Conservation (phyloP, 2,888 invertebrate species). For the Drosophila anceps region DNA sequence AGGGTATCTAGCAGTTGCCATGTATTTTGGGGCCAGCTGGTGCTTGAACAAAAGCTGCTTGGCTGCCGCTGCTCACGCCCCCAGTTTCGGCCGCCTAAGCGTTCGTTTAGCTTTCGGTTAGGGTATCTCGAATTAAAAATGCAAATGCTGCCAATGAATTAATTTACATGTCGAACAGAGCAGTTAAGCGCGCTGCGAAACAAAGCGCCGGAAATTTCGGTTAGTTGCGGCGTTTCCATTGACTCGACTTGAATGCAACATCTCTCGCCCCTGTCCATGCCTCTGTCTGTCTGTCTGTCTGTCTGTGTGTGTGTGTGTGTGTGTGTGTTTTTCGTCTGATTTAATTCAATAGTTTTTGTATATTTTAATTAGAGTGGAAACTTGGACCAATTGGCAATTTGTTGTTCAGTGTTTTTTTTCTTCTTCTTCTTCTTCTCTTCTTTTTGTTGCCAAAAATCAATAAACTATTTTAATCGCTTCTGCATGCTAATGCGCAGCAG, state of each 20-base stretch:
- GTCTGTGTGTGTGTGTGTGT: conserved; percentile 16
- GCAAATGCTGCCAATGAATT: conserved; percentile 72
- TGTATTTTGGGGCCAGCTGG: not conserved
- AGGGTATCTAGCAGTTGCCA: not conserved
- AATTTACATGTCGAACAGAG: conserved; percentile 59
- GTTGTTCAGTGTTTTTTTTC: conserved; percentile 41
- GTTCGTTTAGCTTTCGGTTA: not conserved
- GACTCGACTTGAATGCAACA: conserved; percentile 57
- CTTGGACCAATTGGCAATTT: conserved; percentile 66
- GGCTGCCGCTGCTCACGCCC: not conserved
- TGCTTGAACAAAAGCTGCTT: conserved; percentile 26
- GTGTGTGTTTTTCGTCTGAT: conserved; percentile 49
- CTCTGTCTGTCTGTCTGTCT: too few species aligned
- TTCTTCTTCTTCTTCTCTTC: too few species aligned
- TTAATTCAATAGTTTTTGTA: conserved; percentile 62
- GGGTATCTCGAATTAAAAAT: conserved; percentile 73
- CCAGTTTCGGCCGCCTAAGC: not conserved
- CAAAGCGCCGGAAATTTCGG: conserved; percentile 68
- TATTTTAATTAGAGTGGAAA: conserved; percentile 79
- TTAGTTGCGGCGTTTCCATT: conserved; percentile 25
- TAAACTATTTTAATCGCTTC: conserved; percentile 70
- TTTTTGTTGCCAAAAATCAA: conserved; percentile 51
- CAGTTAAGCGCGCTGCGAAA: conserved; percentile 44
- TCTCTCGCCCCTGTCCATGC: too few species aligned
- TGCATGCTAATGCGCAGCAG: conserved; percentile 51